Conservation (phyloP, 2,797 vertebrate genomes). For the Lagodon rhomboides region DNA sequence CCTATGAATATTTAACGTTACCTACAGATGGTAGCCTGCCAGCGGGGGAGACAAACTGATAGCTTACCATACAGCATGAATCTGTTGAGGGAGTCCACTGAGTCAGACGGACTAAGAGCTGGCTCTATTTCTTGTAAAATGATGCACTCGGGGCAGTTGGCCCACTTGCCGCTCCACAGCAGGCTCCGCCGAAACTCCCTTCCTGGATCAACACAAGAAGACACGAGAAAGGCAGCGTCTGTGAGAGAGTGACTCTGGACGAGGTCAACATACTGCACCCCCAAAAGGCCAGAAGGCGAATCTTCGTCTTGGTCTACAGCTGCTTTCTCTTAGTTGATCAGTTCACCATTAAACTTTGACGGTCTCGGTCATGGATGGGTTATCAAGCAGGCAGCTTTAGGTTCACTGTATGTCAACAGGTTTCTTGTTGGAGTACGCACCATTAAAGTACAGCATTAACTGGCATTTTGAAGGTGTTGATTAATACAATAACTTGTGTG, state of each 20-base stretch:
- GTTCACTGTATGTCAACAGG: background rate
- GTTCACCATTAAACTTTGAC: background rate
- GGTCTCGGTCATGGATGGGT: too few species aligned
- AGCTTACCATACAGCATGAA: conserved; percentile 66
- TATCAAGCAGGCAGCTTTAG: background rate
- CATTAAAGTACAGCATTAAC: background rate
- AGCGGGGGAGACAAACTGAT: background rate
- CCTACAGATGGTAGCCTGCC: background rate
- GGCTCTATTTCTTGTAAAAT: conserved; percentile 70
- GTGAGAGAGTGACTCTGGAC: background rate
- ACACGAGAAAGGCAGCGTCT: background rate
- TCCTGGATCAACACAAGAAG: conserved; percentile 41
- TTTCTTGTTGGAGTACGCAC: background rate
- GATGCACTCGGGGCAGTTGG: conserved; percentile 64
- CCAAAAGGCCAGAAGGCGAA: background rate
- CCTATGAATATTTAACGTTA: background rate
- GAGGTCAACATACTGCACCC: background rate
- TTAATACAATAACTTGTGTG: background rate
- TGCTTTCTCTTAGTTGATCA: background rate
- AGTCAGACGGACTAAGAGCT: conserved; percentile 29
- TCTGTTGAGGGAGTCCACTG: conserved; percentile 59
- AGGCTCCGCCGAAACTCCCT: conserved; percentile 35
- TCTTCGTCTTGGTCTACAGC: background rate
- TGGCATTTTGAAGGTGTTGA: background rate
- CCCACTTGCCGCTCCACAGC: conserved; percentile 63